phyloP scores from a whole-genome alignment of 1,140 invertebrate species.

The Tetramorium parvispinum region DNA sequence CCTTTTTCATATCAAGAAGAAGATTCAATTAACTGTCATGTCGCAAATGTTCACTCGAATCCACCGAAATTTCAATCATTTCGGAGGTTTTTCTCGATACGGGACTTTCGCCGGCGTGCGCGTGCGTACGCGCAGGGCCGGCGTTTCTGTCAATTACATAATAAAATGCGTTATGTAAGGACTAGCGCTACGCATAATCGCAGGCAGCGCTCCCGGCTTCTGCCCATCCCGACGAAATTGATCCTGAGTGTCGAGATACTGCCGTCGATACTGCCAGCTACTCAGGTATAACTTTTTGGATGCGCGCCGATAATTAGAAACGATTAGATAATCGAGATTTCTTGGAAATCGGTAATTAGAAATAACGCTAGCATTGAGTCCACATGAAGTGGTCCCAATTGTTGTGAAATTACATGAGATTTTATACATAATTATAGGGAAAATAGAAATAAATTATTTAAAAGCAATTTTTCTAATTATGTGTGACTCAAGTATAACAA shows the following conservation, averaged over 20 bases:
- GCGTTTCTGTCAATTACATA: constrained; percentile 84
- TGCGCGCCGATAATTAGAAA: neutral
- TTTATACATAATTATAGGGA: neutral
- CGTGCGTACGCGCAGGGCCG: constrained; percentile 71
- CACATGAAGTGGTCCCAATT: neutral
- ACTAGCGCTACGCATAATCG: constrained; percentile 81
- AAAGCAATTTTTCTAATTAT: neutral
- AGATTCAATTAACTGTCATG: neutral
- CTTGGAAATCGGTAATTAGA: constrained; percentile 3
- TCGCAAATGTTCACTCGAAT: neutral
- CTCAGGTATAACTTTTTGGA: constrained; percentile 18
- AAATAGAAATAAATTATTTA: neutral
- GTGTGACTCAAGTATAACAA: neutral
- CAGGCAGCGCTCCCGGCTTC: constrained; percentile 63
- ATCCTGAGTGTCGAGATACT: constrained; percentile 34
- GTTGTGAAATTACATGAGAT: neutral
- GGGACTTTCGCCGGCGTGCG: constrained; percentile 67
- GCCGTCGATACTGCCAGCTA: constrained; percentile 10
- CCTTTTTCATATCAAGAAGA: neutral
- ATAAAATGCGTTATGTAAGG: constrained; percentile 85
- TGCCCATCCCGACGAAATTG: constrained; percentile 63
- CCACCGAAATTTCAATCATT: constrained; percentile 42
- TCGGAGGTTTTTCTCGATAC: constrained; percentile 32
- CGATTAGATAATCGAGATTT: neutral
- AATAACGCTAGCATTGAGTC: neutral